A percentile compares a stretch with the other conserved stretches of the same genome.
Evolutionary conservation across 2,113 vertebrate genomes (phyloP).

Genomic region (Hyperopisus bebe): DNA sequence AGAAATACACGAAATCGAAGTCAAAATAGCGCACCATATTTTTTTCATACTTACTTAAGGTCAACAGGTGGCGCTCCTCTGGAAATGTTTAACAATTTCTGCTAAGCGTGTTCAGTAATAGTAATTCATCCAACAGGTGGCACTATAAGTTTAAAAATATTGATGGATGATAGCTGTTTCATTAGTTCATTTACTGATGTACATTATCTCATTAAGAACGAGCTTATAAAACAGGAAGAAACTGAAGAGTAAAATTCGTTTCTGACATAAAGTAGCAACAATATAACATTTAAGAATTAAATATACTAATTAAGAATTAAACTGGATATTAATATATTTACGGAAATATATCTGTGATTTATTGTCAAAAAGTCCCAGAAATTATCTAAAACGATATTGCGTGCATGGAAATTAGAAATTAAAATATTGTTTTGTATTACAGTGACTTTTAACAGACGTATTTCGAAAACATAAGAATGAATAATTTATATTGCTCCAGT

Average conservation of each 20-base stretch:
- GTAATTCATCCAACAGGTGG: slow-evolving; percentile 64
- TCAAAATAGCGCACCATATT: background rate
- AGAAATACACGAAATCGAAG: background rate
- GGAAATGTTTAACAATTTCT: background rate
- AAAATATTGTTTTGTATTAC: background rate
- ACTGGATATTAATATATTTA: background rate
- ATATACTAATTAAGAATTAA: background rate
- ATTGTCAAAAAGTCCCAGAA: background rate
- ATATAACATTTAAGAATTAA: background rate
- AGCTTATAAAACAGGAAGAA: background rate
- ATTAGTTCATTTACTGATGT: background rate
- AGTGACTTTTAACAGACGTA: background rate
- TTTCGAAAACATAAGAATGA: background rate
- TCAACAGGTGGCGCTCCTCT: slow-evolving; percentile 18
- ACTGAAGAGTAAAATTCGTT: background rate
- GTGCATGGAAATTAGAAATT: background rate
- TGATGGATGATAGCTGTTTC: background rate
- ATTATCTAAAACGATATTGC: background rate
- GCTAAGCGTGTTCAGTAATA: background rate
- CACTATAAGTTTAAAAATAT: slow-evolving; percentile 48
- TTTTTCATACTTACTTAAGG: background rate
- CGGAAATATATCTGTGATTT: background rate
- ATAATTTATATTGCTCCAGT: background rate
- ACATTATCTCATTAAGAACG: background rate
- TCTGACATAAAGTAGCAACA: background rate